Percentiles rank a stretch among this genome's conserved stretches.
Conservation (phyloP, 2,113 vertebrate genomes). For the Elaphurus davidianus region DNA sequence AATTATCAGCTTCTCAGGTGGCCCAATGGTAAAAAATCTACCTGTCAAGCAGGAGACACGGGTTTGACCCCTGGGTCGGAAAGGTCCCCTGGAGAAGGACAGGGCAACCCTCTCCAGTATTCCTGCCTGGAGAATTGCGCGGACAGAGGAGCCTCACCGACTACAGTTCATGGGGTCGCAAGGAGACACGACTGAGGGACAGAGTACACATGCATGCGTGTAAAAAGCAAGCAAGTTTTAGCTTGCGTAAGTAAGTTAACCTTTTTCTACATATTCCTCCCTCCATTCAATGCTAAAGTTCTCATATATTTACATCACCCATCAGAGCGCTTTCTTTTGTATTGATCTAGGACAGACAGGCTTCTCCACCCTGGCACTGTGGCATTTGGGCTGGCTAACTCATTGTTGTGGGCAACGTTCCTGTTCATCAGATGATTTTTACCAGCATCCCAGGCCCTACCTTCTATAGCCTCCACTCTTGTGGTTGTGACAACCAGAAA, state of each 20-base stretch:
- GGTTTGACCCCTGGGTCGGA: background rate
- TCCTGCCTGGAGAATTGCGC: background rate
- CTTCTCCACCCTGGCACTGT: background rate
- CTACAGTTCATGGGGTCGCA: background rate
- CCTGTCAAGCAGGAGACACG: background rate
- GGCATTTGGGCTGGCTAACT: background rate
- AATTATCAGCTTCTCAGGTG: background rate
- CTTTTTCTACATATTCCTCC: background rate
- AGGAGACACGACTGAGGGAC: fast-evolving
- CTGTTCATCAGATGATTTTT: fast-evolving
- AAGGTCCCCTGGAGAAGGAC: background rate
- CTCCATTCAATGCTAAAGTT: background rate
- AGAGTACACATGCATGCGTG: fast-evolving
- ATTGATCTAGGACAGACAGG: background rate
- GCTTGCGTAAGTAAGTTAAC: background rate
- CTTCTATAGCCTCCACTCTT: background rate
- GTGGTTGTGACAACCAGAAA: background rate
- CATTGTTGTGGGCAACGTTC: background rate
- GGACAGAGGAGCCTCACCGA: background rate
- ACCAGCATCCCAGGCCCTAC: too few relatives aligned
- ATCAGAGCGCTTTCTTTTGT: background rate
- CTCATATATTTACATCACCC: background rate
- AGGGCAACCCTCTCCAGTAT: background rate
- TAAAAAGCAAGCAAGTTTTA: background rate
- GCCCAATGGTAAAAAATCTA: background rate